Conservation (phyloP, 2,113 vertebrate species). For the Dipodomys merriami region DNA sequence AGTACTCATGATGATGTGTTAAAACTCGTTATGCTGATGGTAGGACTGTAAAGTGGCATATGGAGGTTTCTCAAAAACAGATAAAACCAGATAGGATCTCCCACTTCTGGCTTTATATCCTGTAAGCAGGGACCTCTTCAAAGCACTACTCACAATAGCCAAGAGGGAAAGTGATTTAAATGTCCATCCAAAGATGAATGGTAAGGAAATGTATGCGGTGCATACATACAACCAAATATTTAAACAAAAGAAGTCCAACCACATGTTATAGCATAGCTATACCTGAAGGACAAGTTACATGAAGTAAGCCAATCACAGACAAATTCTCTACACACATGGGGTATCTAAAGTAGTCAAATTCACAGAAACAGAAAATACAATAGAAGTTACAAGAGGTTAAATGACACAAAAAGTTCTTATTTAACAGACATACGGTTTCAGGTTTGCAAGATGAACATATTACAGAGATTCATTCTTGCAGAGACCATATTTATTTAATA, state of each 20-base stretch:
- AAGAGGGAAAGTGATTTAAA: not conserved
- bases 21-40: not conserved
- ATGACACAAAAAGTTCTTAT: not conserved
- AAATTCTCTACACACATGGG: not conserved
- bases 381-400: not conserved
- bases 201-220: not conserved
- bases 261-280: not conserved
- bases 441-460: slow-evolving; percentile 27
- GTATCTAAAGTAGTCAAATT: not conserved
- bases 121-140: not conserved
- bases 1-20: not conserved
- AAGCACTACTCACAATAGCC: not conserved
- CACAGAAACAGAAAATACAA: slow-evolving; percentile 19
- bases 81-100: not conserved
- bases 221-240: not conserved
- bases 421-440: not conserved
- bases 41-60: not conserved
- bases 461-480: not conserved
- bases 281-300: not conserved
- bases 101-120: not conserved
- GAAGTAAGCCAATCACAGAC: not conserved
- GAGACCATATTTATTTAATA: not conserved
- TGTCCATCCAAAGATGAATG: not conserved
- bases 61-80: not conserved
- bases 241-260: slow-evolving; percentile 1